Conservation (phyloP, 2,888 invertebrate genomes). For the Volucella inanis region DNA sequence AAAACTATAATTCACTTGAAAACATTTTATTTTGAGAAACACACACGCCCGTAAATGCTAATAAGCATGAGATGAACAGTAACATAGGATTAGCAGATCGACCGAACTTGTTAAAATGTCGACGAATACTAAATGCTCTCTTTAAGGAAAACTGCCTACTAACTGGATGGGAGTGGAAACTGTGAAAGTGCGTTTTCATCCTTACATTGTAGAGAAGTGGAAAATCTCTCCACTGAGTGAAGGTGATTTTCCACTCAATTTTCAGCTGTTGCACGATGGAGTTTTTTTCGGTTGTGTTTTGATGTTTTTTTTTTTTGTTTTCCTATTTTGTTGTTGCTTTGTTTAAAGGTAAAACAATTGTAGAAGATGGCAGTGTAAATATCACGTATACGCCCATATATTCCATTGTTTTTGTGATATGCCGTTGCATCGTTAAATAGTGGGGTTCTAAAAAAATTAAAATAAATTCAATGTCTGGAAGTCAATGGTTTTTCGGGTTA, state of each 20-base stretch:
- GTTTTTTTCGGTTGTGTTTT: neutral
- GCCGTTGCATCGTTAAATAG: too few relatives aligned
- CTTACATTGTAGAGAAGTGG: slow-evolving; percentile 17
- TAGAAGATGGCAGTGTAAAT: neutral
- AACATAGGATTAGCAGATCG: slow-evolving; percentile 18
- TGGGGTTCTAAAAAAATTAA: too few relatives aligned
- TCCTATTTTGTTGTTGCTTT: neutral
- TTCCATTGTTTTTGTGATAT: too few relatives aligned
- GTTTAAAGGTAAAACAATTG: neutral
- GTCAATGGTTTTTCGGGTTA: too few relatives aligned
- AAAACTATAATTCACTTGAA: neutral
- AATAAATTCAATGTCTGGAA: too few relatives aligned
- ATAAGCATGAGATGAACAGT: neutral
- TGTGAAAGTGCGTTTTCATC: slow-evolving; percentile 9
- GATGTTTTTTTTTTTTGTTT: neutral
- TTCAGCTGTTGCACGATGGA: slow-evolving; percentile 46
- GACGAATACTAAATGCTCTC: slow-evolving; percentile 64
- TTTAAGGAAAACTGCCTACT: slow-evolving; percentile 36
- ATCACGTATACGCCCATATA: too few relatives aligned
- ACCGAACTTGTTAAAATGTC: slow-evolving; percentile 72
- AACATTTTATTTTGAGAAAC: slow-evolving; percentile 1
- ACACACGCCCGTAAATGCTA: slow-evolving; percentile 31
- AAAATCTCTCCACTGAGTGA: slow-evolving; percentile 40
- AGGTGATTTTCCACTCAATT: slow-evolving; percentile 19
- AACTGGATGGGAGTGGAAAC: slow-evolving; percentile 26